Base-by-base conservation (phyloP, 2,797 vertebrate genomes). In the Sebastes wilsoni region DNA sequence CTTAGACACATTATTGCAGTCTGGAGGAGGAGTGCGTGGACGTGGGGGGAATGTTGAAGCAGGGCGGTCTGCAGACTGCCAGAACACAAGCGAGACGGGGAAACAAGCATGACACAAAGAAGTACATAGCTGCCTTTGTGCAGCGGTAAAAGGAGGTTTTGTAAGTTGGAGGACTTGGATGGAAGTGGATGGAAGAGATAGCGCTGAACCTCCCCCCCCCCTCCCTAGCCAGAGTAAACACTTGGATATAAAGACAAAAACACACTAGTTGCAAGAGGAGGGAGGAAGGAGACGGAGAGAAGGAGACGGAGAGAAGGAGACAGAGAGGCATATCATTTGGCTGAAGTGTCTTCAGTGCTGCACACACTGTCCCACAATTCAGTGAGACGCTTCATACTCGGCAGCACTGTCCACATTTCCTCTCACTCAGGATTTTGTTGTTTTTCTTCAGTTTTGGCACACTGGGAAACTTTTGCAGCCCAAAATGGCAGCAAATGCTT, bases 111-210 rank as follows among this genome's bases (percentile, higher is more conserved):
- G 85, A 82, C 87, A 95, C 93, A 94, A 95, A 94, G 90, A 91
- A 89, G 89, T 89, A 95, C 95, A 95, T 92, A 93, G 93, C 86
- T 78, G 90, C 89, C 92, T 94, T 95, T 95, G 94, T 95, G 80
- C 46, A 0, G 27, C n/a, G 56, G 90, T 90, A 94, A 56, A 95
- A 94, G 87, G 85, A 84, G 88, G 88, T 93, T 94, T 94, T 95
- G 93, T 96, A 87, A 86, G 91, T 88, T 92, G 83, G 88, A 95
- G 92, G 79, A 90, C 89, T 92, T 91, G 90, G 89, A 87, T 90
- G 75, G 90, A 90, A 90, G 90, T 91, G 90, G 89, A 87, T 90
- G 75, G 90, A 90, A 89, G 89, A 92, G 91, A 94, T 92, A 92
- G 88, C 12, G 8, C 75, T 88, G 85, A 68, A 83, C 71, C 16